Base-by-base conservation (phyloP, 92 coral and sea anemone species). In the Parazoanthus darwini region DNA sequence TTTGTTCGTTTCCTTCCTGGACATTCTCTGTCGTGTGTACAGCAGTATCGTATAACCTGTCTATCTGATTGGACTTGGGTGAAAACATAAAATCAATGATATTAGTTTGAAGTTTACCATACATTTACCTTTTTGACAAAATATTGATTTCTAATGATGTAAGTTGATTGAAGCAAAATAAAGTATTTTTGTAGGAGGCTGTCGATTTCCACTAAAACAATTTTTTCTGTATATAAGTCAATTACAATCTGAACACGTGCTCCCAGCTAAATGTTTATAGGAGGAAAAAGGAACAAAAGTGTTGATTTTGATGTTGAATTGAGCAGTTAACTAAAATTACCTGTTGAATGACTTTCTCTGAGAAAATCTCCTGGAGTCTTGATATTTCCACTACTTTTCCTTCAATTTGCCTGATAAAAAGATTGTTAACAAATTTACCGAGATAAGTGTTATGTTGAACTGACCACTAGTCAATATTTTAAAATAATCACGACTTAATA, bases 331-430 rank as follows among this genome's bases (percentile, higher is more conserved):
- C 26, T 22, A 16, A 46, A 83, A 86, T 73, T 74, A 96, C 99
- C 99, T 97, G 99, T 22, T 97, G 96, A 78, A 97, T 84, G 58
- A 97, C 98, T 80, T 97, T 97, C 81, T 97, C 99, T 29, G 99
- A 95, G 82, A 97, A 97, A 36, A 97, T 92, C 77, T 97, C 99
- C 84, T 97, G 99, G 44, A 97, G 92, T 86, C 94, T 93, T 38
- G 98, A 94, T 29, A 97, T 97, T 79, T 97, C 99, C 65, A 97
- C 99, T 44, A 97, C 99, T 91, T 88, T 91, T 38, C 99, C 99
- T 88, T 97, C 99, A 54, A 97, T 97, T 76, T 97, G 98, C 91
- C 99, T 97, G 82, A 23, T 86, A 84, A 51, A 43, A 42, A 37
- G 65, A 75, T 48, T 13, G 39, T 23, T 73, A 65, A 25, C 37